phyloP scores from a whole-genome alignment of 2,113 vertebrate genomes.

The Alethe diademata region DNA sequence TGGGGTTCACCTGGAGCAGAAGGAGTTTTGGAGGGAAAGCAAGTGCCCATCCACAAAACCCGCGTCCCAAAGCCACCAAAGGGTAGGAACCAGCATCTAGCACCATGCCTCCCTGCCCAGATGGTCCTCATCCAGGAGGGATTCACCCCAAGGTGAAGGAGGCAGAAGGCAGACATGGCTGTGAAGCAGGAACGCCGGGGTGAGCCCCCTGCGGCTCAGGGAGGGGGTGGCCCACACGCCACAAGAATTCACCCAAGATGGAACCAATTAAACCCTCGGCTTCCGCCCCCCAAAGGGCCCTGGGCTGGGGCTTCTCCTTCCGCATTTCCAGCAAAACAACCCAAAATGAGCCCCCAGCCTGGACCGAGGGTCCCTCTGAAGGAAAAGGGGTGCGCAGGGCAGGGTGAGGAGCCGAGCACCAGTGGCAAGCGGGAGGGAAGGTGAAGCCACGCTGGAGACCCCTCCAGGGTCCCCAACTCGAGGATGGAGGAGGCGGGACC shows the following conservation, averaged over 20 bases:
- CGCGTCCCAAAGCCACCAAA: neutral
- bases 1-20: neutral
- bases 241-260: conserved; percentile 58
- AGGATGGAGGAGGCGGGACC: neutral
- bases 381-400: fast-evolving
- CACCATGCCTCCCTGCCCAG: neutral
- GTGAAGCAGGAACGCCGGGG: neutral
- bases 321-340: neutral
- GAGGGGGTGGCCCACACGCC: neutral
- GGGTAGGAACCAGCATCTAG: neutral
- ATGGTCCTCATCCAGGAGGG: fast-evolving
- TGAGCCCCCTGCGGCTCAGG: neutral
- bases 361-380: neutral
- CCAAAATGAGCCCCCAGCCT: neutral
- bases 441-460: neutral
- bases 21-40: neutral
- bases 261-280: conserved; percentile 54
- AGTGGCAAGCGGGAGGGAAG: neutral
- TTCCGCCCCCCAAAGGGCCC: conserved; percentile 43
- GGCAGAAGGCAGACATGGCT: neutral
- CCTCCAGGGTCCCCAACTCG: fast-evolving
- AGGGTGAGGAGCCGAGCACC: neutral
- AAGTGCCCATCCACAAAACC: neutral
- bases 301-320: neutral
- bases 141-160: neutral